phyloP scores from a whole-genome alignment of 2,888 invertebrate genomes.

The Hirtodrosophila histrioides region DNA sequence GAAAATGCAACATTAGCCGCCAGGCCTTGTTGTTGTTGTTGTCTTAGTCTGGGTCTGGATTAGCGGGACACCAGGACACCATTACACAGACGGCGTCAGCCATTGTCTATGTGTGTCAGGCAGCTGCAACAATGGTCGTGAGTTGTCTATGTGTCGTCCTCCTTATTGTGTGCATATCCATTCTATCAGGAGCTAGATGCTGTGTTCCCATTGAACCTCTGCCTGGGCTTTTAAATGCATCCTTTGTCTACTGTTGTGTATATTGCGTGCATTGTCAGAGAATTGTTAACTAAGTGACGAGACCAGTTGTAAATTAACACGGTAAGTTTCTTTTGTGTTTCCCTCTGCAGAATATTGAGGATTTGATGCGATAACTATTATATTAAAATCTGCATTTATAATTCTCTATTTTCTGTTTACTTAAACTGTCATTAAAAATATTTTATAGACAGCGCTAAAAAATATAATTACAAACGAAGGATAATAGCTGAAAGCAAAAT shows the following conservation, averaged over 20 bases:
- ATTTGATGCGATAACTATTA: conserved; percentile 6
- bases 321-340: conserved; percentile 15
- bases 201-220: conserved; percentile 55
- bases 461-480: conserved; percentile 10
- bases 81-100: conserved; percentile 11
- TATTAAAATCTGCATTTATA: conserved; percentile 11
- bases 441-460: conserved; percentile 29
- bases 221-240: conserved; percentile 33
- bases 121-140: conserved; percentile 55
- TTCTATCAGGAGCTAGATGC: conserved; percentile 18
- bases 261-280: conserved; percentile 31
- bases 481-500: conserved; percentile 33
- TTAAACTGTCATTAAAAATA: conserved; percentile 51
- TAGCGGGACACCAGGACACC: not conserved
- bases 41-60: conserved; percentile 42
- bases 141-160: conserved; percentile 9
- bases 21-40: conserved; percentile 38
- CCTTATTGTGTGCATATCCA: conserved; percentile 15
- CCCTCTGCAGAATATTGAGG: not conserved
- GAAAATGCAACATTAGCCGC: conserved; percentile 44
- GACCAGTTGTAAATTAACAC: conserved; percentile 16
- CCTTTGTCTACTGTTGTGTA: conserved; percentile 52
- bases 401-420: conserved; percentile 29
- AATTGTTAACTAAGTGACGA: conserved; percentile 4
- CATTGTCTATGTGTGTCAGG: conserved; percentile 52